Evolutionary conservation across 2,797 vertebrate species (phyloP).

Genomic region (Dendrocincla tyrannina): DNA sequence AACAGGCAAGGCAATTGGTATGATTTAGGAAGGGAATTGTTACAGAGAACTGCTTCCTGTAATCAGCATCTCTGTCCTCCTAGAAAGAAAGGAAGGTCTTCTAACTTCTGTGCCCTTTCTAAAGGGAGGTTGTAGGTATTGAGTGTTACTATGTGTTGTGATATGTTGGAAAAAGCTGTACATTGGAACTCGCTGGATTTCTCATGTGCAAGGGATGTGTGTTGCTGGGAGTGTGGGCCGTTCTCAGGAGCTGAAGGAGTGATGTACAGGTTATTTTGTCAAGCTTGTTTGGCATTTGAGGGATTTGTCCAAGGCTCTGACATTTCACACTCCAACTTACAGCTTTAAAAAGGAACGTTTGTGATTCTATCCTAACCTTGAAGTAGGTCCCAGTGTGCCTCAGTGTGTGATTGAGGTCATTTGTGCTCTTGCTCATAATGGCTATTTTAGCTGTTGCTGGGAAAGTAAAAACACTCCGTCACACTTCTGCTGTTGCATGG

Average conservation of each 20-base stretch:
- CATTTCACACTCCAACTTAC: background rate
- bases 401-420: background rate
- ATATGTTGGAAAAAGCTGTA: background rate
- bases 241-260: background rate
- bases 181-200: background rate
- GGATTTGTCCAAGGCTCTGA: background rate
- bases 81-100: background rate
- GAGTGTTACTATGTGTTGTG: background rate
- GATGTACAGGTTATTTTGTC: background rate
- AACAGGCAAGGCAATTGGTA: background rate
- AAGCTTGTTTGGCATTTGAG: background rate
- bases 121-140: background rate
- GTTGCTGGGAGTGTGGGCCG: background rate
- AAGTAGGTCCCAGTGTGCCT: background rate
- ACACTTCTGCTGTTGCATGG: background rate
- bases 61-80: background rate
- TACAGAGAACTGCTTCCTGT: background rate
- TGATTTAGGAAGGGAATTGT: background rate
- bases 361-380: background rate
- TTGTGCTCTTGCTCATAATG: background rate
- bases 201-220: rapidly evolving
- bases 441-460: background rate
- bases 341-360: background rate
- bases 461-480: background rate
- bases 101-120: background rate